phyloP scores from a whole-genome alignment of 2,888 invertebrate genomes.

The Polymixis flavicincta region DNA sequence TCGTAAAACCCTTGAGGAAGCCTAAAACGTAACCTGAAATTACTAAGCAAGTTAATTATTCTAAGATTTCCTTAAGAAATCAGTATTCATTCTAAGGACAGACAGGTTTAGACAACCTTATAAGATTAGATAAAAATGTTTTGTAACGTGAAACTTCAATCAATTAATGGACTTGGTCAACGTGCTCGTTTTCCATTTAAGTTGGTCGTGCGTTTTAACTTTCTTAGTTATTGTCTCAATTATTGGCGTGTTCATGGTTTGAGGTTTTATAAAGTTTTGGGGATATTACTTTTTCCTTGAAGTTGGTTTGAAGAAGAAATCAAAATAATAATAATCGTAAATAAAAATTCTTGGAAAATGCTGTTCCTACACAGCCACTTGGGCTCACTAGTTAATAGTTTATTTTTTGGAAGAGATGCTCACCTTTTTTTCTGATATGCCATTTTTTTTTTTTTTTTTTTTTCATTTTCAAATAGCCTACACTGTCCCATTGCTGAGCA shows the following conservation, averaged over 20 bases:
- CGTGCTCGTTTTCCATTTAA: constrained; percentile 59
- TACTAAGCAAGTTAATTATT: constrained; percentile 10
- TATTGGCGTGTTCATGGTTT: constrained; percentile 56
- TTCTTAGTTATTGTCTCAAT: constrained; percentile 54
- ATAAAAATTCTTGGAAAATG: no score
- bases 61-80: no score
- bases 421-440: no score
- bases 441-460: no score
- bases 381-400: no score
- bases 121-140: constrained; percentile 32
- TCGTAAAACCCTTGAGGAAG: constrained; percentile 6
- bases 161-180: constrained; percentile 47
- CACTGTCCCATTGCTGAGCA: no score
- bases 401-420: no score
- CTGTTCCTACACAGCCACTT: no score
- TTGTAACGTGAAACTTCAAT: constrained; percentile 30
- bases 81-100: constrained; percentile 8
- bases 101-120: constrained; percentile 12
- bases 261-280: constrained; percentile 62
- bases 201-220: constrained; percentile 57
- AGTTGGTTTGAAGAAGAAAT: constrained; percentile 37
- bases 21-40: constrained; percentile 11
- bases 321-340: background rate
- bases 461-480: no score
- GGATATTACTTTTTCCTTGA: constrained; percentile 45